A percentile compares a stretch with the other conserved stretches of the same genome.
phyloP scores from a whole-genome alignment of 1,140 invertebrate genomes.

The Halesus radiatus region DNA sequence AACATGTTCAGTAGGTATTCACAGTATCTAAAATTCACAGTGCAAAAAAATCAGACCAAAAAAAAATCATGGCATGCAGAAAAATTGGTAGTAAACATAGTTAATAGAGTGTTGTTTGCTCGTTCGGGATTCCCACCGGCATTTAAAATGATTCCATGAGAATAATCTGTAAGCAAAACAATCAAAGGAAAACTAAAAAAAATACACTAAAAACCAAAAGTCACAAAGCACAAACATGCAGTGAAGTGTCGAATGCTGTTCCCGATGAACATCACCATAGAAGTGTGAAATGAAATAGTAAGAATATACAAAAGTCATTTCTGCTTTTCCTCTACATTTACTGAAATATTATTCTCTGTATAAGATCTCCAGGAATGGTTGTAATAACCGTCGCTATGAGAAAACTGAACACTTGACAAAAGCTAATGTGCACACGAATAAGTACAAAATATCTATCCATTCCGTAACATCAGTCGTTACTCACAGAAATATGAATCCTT shows the following conservation, averaged over 20 bases:
- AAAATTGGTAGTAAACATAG: not conserved
- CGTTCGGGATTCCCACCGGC: too few relatives aligned
- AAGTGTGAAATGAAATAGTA: not conserved
- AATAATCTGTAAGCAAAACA: slow-evolving; percentile 1
- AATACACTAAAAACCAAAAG: slow-evolving; percentile 12
- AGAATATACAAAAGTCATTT: not conserved
- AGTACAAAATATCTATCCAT: slow-evolving; percentile 38
- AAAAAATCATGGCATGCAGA: slow-evolving; percentile 3
- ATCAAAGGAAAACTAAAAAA: not conserved
- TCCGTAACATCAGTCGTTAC: slow-evolving; percentile 59
- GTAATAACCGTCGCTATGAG: too few relatives aligned
- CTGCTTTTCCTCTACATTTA: slow-evolving; percentile 20
- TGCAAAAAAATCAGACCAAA: slow-evolving; percentile 23
- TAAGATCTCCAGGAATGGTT: not conserved
- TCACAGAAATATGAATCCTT: slow-evolving; percentile 77
- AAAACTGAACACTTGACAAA: slow-evolving; percentile 23
- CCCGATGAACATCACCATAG: not conserved
- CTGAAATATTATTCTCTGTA: not conserved
- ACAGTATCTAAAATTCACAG: slow-evolving; percentile 30
- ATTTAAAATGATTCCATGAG: not conserved
- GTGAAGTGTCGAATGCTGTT: slow-evolving; percentile 32
- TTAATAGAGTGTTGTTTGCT: too few relatives aligned
- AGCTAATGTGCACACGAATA: slow-evolving; percentile 40
- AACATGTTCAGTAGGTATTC: too few relatives aligned
- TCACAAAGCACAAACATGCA: slow-evolving; percentile 36